Conservation (phyloP, 2,888 invertebrate species). For the Acronicta alni region DNA sequence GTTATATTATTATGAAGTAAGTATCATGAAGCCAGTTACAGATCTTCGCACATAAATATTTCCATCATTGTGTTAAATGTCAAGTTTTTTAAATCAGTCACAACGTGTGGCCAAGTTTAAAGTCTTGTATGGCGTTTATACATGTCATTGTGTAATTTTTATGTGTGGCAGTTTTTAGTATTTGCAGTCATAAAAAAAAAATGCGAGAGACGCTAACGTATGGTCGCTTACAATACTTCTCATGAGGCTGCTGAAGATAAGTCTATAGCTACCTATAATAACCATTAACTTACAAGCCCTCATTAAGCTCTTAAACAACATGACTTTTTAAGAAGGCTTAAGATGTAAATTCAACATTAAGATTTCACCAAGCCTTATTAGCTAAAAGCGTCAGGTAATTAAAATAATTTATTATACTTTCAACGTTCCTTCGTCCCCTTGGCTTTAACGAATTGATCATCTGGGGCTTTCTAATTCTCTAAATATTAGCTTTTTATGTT, state of each 20-base stretch:
- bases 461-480: conserved; percentile 19
- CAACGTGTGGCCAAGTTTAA: too few relatives aligned
- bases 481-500: conserved; percentile 1
- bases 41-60: too few relatives aligned
- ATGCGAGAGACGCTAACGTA: too few relatives aligned
- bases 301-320: conserved; percentile 39
- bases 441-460: conserved; percentile 49
- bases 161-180: too few relatives aligned
- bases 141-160: too few relatives aligned
- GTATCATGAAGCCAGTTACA: too few relatives aligned
- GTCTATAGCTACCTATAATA: not conserved
- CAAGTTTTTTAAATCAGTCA: too few relatives aligned
- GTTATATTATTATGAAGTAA: too few relatives aligned
- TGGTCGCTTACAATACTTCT: too few relatives aligned
- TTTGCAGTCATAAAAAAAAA: too few relatives aligned
- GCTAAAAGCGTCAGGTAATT: conserved; percentile 58
- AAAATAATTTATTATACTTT: conserved; percentile 57
- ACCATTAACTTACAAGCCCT: not conserved
- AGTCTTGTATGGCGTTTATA: too few relatives aligned
- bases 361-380: conserved; percentile 55
- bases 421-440: conserved; percentile 36
- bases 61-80: too few relatives aligned
- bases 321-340: conserved; percentile 50
- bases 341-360: conserved; percentile 48
- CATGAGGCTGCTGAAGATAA: not conserved